A percentile compares a stretch with the other conserved stretches of the same genome.
These are phyloP conservation scores for Allygus modestus DNA, from an alignment of 2,888 invertebrate species.

Conservation along the genomic window DNA sequence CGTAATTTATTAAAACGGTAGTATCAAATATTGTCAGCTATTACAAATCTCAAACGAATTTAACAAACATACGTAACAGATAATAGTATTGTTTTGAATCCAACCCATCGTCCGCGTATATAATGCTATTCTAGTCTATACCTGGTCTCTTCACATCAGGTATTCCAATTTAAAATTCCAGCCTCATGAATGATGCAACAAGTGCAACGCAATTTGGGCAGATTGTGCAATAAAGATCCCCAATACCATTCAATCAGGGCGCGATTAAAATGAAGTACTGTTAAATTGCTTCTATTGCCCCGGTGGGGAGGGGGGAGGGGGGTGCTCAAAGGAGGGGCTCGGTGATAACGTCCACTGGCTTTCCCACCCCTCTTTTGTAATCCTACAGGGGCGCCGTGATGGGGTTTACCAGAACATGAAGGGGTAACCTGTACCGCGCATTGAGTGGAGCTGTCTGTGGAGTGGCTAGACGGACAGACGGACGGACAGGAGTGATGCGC, in stretches of 20 bases:
- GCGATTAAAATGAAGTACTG: constrained; percentile 28
- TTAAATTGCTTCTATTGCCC: constrained; percentile 35
- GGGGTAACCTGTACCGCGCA: constrained; percentile 58
- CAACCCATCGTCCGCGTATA: too few relatives aligned
- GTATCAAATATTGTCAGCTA: too few relatives aligned
- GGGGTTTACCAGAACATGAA: constrained; percentile 58
- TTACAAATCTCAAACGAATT: too few relatives aligned
- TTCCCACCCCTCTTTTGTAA: constrained; percentile 29
- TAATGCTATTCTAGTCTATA: too few relatives aligned
- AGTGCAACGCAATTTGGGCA: constrained; percentile 9
- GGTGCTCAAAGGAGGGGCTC: background rate
- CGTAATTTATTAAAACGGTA: too few relatives aligned
- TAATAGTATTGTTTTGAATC: too few relatives aligned
- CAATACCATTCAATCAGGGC: constrained; percentile 27
- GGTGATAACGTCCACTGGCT: constrained; percentile 4
- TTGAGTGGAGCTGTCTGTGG: constrained; percentile 45
- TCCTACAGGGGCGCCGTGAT: constrained; percentile 28
- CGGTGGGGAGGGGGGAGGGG: background rate
- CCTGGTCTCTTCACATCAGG: background rate
- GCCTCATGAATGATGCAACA: constrained; percentile 11
- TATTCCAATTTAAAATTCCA: background rate
- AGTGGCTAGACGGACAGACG: constrained; percentile 58
- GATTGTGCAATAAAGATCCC: constrained; percentile 29
- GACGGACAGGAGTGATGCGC: background rate
- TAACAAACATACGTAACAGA: too few relatives aligned